Percentiles rank a stretch among this genome's conserved stretches.
These are phyloP conservation scores for Sebastes hubbsi DNA, from an alignment of 2,797 vertebrate species.

Conservation along the genomic window DNA sequence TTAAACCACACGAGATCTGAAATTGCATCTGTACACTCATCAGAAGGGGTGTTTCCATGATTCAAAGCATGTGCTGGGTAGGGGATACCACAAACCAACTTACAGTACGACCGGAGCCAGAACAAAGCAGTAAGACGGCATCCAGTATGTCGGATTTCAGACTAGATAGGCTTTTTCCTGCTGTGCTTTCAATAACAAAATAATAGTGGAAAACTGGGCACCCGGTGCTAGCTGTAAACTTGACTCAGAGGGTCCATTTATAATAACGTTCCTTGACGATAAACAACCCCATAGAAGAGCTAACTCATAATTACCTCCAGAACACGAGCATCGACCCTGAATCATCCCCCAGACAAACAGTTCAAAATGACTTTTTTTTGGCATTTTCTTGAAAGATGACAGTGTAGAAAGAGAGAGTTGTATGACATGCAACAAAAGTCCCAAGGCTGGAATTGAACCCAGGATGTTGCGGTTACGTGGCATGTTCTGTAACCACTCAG, in stretches of 20 bases:
- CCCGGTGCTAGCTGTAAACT: conserved; percentile 30
- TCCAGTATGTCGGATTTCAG: conserved; percentile 17
- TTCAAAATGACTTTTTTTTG: not conserved
- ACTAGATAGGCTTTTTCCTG: conserved; percentile 1
- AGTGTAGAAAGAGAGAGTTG: not conserved
- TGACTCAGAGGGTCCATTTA: conserved; percentile 51
- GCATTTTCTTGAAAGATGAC: not conserved
- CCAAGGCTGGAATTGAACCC: not conserved
- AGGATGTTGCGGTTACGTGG: not conserved
- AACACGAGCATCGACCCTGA: conserved; percentile 14
- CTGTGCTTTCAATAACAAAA: conserved; percentile 51
- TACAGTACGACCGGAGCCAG: conserved; percentile 9
- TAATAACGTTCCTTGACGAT: conserved; percentile 51
- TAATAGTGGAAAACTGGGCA: conserved; percentile 54
- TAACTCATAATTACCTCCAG: conserved; percentile 44
- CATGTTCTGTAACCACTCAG: too few relatives aligned
- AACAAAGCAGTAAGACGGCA: conserved; percentile 17
- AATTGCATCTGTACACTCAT: conserved; percentile 49
- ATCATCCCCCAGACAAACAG: conserved; percentile 20
- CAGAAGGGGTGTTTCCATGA: conserved; percentile 43
- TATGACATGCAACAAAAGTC: not conserved
- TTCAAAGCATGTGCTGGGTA: conserved; percentile 54
- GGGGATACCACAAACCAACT: conserved; percentile 38
- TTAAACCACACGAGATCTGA: conserved; percentile 48
- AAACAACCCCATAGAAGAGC: conserved; percentile 51